These are phyloP conservation scores for Ptychadena robeensis DNA, from an alignment of 2,797 vertebrate species.

Conservation along the genomic window DNA sequence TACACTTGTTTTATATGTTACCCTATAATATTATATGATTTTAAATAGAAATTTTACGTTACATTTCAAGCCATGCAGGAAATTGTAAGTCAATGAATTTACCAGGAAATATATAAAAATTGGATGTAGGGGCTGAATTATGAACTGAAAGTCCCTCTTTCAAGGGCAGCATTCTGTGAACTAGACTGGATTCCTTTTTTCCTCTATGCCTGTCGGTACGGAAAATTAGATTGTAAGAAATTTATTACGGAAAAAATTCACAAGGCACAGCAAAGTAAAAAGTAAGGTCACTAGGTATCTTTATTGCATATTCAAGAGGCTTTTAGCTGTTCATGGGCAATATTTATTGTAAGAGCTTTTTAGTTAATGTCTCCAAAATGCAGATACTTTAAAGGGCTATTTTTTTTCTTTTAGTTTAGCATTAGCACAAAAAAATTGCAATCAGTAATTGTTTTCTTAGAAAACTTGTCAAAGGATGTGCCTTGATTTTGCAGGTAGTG, in stretches of 20 bases:
- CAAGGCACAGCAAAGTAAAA: slow-evolving; percentile 62
- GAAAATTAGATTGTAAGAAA: slow-evolving; percentile 62
- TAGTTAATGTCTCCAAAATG: slow-evolving; percentile 53
- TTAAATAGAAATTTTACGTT: slow-evolving; percentile 56
- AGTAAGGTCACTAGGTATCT: slow-evolving; percentile 62
- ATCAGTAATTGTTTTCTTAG: slow-evolving; percentile 1
- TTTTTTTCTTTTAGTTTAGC: slow-evolving; percentile 37
- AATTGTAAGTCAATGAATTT: slow-evolving; percentile 58
- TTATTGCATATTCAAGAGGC: slow-evolving; percentile 61
- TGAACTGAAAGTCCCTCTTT: slow-evolving; percentile 58
- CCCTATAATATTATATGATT: slow-evolving; percentile 53
- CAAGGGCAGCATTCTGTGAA: slow-evolving; percentile 58
- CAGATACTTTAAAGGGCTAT: slow-evolving; percentile 35
- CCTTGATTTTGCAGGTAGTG: neutral
- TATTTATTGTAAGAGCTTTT: slow-evolving; percentile 59
- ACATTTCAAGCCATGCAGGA: slow-evolving; percentile 53
- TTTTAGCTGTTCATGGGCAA: slow-evolving; percentile 57
- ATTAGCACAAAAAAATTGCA: slow-evolving; percentile 24
- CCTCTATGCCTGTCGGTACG: slow-evolving; percentile 59
- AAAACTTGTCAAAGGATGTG: neutral
- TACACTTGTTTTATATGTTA: slow-evolving; percentile 43
- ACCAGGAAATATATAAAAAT: slow-evolving; percentile 57
- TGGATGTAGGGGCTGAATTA: slow-evolving; percentile 55
- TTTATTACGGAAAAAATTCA: slow-evolving; percentile 62
- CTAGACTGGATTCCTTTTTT: slow-evolving; percentile 57